Conservation (phyloP, 2,113 vertebrate genomes). For the Heloderma charlesbogerti region DNA sequence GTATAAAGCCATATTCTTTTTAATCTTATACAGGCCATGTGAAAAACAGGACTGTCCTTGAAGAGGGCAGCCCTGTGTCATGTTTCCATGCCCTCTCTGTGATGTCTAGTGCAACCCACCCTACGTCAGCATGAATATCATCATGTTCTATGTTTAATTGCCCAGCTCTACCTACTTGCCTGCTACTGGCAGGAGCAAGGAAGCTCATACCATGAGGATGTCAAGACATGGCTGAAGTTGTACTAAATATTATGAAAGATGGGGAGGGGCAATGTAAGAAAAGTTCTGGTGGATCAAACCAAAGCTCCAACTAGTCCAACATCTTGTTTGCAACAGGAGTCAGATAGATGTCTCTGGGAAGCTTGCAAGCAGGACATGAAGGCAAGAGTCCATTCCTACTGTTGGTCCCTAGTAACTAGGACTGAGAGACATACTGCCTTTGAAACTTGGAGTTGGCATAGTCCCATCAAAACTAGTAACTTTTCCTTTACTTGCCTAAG, state of each 20-base stretch:
- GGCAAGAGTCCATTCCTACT: background rate
- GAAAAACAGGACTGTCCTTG: background rate
- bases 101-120: no score
- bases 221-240: background rate
- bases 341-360: background rate
- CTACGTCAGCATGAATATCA: no score
- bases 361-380: background rate
- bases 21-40: background rate
- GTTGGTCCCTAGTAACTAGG: background rate
- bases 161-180: no score
- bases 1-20: background rate
- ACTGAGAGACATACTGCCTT: no score
- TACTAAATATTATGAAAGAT: background rate
- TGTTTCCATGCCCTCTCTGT: background rate
- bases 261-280: background rate
- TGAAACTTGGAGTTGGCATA: background rate
- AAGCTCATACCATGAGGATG: background rate
- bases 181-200: background rate
- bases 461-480: background rate
- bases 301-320: background rate
- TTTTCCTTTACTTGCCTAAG: background rate
- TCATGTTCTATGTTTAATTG: background rate
- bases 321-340: background rate
- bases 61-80: background rate
- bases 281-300: background rate